Evolutionary conservation across 2,797 vertebrate species (phyloP).

Genomic region (Trachurus trachurus): DNA sequence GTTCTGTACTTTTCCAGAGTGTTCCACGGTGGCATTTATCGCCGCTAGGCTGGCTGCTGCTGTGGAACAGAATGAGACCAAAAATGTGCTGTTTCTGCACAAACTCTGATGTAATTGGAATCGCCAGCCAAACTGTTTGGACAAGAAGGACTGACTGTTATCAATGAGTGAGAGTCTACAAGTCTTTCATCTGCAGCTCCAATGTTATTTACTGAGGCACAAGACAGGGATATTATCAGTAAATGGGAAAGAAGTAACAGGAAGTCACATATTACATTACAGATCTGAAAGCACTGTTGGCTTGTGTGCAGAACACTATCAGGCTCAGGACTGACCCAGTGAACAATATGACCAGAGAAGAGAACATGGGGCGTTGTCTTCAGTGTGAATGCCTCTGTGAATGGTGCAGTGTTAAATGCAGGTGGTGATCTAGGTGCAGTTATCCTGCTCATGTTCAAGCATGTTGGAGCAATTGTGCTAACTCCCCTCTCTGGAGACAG

Average conservation of each 20-base stretch:
- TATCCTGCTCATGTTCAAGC: constrained; percentile 73
- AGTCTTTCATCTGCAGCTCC: constrained; percentile 34
- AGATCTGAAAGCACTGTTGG: constrained; percentile 29
- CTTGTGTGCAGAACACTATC: constrained; percentile 18
- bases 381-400: constrained; percentile 36
- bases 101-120: constrained; percentile 47
- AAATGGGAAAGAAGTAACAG: constrained; percentile 16
- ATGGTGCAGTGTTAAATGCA: constrained; percentile 53
- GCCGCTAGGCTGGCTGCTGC: constrained; percentile 26
- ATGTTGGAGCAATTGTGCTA: constrained; percentile 73
- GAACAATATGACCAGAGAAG: constrained; percentile 19
- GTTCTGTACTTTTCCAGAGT: constrained; percentile 34
- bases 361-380: constrained; percentile 52
- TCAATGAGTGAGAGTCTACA: constrained; percentile 18
- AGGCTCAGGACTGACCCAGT: constrained; percentile 22
- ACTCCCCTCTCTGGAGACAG: constrained; percentile 42
- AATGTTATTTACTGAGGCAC: constrained; percentile 15
- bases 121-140: constrained; percentile 47
- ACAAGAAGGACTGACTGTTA: constrained; percentile 34
- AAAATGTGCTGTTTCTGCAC: constrained; percentile 56
- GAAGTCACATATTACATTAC: constrained; percentile 54
- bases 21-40: constrained; percentile 28
- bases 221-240: constrained; percentile 9
- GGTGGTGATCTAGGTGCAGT: constrained; percentile 58
- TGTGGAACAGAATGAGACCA: constrained; percentile 27